Base-by-base conservation (phyloP, 1,140 invertebrate genomes). In the Yoshiicerus persimilis region DNA sequence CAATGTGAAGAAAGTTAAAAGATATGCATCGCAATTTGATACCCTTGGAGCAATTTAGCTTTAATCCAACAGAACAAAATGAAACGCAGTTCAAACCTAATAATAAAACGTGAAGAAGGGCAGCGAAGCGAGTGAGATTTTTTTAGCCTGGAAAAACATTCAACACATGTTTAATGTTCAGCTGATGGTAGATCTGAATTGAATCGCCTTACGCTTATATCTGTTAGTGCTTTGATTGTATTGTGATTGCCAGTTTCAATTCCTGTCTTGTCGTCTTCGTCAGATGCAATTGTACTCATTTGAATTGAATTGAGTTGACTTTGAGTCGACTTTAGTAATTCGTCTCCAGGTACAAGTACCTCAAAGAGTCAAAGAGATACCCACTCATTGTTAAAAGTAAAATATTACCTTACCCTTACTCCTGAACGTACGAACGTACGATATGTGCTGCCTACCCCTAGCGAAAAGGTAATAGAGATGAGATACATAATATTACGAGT, bases 21-120 rank as follows among this genome's bases (percentile, higher is more conserved):
- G 86, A 83, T 80, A 80, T 83, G 8, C 86, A 83, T 83, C 86
- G 64, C 47, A 47, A 39, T 47, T 83, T n/a, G 20, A 47, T 23
- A 36, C n/a, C 32, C 34, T 77, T 77, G 5, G 70, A 77, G 70
- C 34, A 34, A 30, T 32, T 38, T 80, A 10, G 41, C 9, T 16
- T 47, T 47, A 47, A 47, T 47, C 2, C 66, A 70, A 27, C 25
- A 20, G 27, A 70, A 80, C 30, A 13, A 13, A 27, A 13, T 9
- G 64, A 11, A 56, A 13, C 13, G n/a, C 5, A 56, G 47, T n/a
- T 56, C 47, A 56, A 56, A 56, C 16, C 47, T 56, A 56, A 56
- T 56, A 56, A 56, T 56, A 56, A 2, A 2, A 56, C 2, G 8
- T 41, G 39, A 8, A 41, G 39, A 41, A 41, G 47, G 20, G 5